Evolutionary conservation across 2,113 vertebrate species (phyloP).

Genomic region (Phocoena phocoena): DNA sequence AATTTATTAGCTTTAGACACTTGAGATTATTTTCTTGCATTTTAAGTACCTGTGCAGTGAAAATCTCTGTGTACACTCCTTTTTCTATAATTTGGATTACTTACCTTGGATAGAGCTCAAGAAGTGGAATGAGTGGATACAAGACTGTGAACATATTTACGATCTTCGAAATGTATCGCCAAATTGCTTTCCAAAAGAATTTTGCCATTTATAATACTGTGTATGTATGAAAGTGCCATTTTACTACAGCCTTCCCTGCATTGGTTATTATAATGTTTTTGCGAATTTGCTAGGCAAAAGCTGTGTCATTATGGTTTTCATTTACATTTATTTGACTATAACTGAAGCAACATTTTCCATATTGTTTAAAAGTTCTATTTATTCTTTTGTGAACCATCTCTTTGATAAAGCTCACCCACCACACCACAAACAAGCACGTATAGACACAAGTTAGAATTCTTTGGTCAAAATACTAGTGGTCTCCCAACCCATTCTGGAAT

Average conservation of each 20-base stretch:
- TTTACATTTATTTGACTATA: slow-evolving; percentile 44
- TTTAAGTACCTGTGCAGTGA: neutral
- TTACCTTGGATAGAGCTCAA: neutral
- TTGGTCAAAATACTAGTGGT: neutral
- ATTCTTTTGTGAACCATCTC: neutral
- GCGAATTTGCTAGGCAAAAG: slow-evolving; percentile 51
- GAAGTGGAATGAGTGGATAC: neutral
- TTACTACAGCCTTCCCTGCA: neutral
- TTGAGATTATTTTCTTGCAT: neutral
- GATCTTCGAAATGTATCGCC: neutral
- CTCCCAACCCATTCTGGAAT: neutral
- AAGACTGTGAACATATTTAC: neutral
- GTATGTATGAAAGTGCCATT: neutral
- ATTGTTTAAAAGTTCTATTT: neutral
- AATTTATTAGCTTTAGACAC: neutral
- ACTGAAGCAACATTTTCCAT: neutral
- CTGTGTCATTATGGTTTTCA: neutral
- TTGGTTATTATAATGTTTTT: neutral
- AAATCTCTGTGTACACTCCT: neutral
- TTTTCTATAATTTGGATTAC: neutral
- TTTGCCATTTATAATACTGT: neutral
- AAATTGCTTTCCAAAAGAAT: neutral
- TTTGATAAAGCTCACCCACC: neutral
- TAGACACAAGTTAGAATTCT: neutral
- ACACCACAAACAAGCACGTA: too few species aligned